Evolutionary conservation across 2,113 vertebrate species (phyloP), one percentile per base, ranked within the genome.

Genomic region (Halichoerus grypus): DNA sequence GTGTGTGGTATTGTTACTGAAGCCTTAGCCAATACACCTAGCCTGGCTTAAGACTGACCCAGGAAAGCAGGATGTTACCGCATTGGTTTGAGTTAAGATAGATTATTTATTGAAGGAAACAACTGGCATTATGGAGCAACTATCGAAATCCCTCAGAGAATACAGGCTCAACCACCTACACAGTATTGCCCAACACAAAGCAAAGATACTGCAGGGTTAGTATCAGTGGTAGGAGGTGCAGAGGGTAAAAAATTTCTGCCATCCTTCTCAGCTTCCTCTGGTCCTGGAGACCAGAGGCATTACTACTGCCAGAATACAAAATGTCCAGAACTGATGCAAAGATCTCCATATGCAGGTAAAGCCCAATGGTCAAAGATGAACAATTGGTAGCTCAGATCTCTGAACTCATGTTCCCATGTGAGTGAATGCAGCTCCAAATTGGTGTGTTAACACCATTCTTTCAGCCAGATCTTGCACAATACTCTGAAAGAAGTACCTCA

Each of bases 111-210:
- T 63, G 46, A 39, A n/a, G 69, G 3, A 46, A 49, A 7, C 14
- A 39, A 31, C 8, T 85, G 16, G 5, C 36, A 36, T 84, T 59
- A 76, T 33, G 4, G 19, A 71, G 1, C 39, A 86, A 42, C 11
- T 46, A 8, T 84, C 57, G 49, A 95, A 86, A 92, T 46, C 8
- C 4, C 65, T 86, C 19, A 7, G 61, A 42, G 4, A 33, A 65
- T 18, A 42, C 0, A 67, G 8, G 4, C 3, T 46, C 9, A 49
- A 26, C 16, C 15, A 26, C 36, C 9, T 10, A 18, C 3, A 2
- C 21, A 14, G 26, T 42, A 16, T 16, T 61, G 4, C 18, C 16
- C 63, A 12, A 53, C 33, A 10, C 3, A 19, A 1, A 31, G 49
- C 28, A 80, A 82, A 67, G 26, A 7, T n/a, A 28, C 5, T 31